Base-by-base conservation (phyloP, 2,113 vertebrate species). In the Mustelus asterias region DNA sequence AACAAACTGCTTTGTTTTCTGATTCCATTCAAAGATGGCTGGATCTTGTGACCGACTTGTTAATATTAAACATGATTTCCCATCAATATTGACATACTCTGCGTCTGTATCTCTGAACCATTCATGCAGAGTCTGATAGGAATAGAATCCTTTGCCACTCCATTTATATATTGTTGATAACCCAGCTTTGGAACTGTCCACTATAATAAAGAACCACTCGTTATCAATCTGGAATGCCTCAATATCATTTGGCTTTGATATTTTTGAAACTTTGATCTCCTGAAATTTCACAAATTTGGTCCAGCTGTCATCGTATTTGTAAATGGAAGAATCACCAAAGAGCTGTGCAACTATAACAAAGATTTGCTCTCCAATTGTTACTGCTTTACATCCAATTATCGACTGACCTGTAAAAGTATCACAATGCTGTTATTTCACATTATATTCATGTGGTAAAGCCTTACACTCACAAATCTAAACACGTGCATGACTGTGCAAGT, bases 321-420 rank as follows among this genome's bases (percentile, higher is more conserved):
- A 99, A 96, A 99, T 99, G 97, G 99, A 99, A 78, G 99, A 99
- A 95, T 99, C 99, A 0, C 99, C 99, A 16, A 99, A 99, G 95
- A 99, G 99, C 96, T 99, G 99, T 60, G 99, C 99, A 96, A 99
- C 99, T 95, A 99, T 99, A 97, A 99, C 98, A 96, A 99, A 99
- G 95, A 99, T 98, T 96, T 99, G 98, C 89, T 99, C 97, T n/a
- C 98, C 98, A 83, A 99, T 99, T 96, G 99, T 98, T 93, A 99
- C 98, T 78, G 99, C 98, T 97, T 99, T 99, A 96, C 99, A 99
- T 96, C 98, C 99, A 96, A 99, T 99, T 88, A 99, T 99, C 94
- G 99, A 99, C 97, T 99, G 99, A 97, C 99, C 99, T 99, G 97
- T 85, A 96, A 85, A 96, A 96, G 95, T 44, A 76, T 22, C 26